These are phyloP conservation scores for Unio pictorum DNA, from an alignment of 2,888 invertebrate species.

Conservation along the genomic window DNA sequence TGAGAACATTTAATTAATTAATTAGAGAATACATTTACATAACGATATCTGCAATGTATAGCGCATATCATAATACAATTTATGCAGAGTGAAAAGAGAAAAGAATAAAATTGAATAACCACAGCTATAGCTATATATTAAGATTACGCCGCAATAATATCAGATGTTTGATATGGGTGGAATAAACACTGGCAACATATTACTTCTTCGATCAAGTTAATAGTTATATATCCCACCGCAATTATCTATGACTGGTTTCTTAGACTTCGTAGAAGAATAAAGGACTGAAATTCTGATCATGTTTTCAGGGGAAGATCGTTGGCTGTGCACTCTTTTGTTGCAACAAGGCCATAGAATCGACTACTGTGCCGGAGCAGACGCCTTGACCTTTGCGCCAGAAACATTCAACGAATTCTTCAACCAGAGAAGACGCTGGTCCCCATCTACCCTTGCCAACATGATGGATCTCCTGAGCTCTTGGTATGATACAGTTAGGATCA, in stretches of 20 bases:
- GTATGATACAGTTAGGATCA: constrained; percentile 60
- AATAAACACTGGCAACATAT: no score
- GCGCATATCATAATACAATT: no score
- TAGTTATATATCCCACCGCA: no score
- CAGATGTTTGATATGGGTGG: neutral
- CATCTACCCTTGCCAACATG: constrained; percentile 69
- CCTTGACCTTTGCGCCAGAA: constrained; percentile 68
- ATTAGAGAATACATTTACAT: no score
- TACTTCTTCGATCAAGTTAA: no score
- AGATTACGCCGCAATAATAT: neutral
- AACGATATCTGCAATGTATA: no score
- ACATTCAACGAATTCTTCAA: constrained; percentile 70
- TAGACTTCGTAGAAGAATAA: neutral
- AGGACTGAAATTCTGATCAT: neutral
- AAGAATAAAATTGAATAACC: neutral
- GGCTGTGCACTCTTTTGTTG: constrained; percentile 68
- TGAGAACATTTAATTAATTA: no score
- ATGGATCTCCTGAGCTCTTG: constrained; percentile 65
- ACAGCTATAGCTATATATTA: neutral
- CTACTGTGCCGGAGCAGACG: constrained; percentile 68
- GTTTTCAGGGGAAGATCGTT: constrained; percentile 67
- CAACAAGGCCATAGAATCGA: constrained; percentile 69
- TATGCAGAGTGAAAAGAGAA: neutral
- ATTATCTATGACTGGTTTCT: neutral
- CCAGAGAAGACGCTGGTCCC: constrained; percentile 68